Base-by-base conservation (phyloP, 2,888 invertebrate genomes). In the Drosophila prolongata region DNA sequence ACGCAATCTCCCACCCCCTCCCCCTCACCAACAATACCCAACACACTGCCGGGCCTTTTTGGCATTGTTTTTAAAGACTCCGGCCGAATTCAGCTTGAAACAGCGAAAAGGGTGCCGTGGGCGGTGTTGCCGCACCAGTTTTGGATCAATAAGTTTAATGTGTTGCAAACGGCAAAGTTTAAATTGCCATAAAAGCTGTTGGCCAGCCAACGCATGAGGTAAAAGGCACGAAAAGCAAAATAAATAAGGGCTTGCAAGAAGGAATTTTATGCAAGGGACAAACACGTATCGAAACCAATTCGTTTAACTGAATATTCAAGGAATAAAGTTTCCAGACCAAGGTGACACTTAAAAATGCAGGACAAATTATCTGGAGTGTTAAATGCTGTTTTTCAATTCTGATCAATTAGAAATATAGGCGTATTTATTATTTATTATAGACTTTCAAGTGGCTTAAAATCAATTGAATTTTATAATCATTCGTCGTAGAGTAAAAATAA, bases 61-160 rank as follows among this genome's bases (percentile, higher is more conserved):
- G 50, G 46, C 54, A 50, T 70, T 70, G 59, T 59, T 58, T 66
- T 67, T 55, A 43, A 64, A 44, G 54, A 43, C 47, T 16, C 19
- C 14, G 47, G 30, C 46, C 46, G 19, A 27, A 46, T 30, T 27
- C 27, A 35, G 35, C 35, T 35, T 11, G 10, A 35, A 35, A 10
- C 35, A 38, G 38, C 30, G 8, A 34, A 43, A 24, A 9, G 16
- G 35, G 11, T 9, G 35, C 11, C 27, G 24, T 24, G 10, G 24
- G 44, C 24, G 40, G 6, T 13, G 16, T 43, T 19, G 43, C n/a
- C 27, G 30, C 34, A 24, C 14, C 42, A 11, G 14, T 49, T 44
- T 34, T 47, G 65, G 70, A 70, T 70, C 70, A 70, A 70, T 70
- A 70, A 59, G 59, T 70, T 55, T 55, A 55, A 55, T 67, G 55